Evolutionary conservation across 2,113 vertebrate genomes (phyloP).

Genomic region (human (Homo sapiens)): GRCh38 chr6:14315501-14316000

Average conservation of each 20-base stretch:
- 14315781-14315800: background rate
- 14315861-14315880: background rate
- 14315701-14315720: background rate
- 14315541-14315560: too few relatives aligned
- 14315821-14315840: background rate
- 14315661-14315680: background rate
- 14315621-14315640: background rate
- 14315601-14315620: too few relatives aligned
- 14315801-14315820: background rate
- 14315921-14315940: background rate
- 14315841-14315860: background rate
- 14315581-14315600: too few relatives aligned
- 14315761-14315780: background rate
- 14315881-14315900: background rate
- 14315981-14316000: background rate
- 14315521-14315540: too few relatives aligned
- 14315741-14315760: accelerated
- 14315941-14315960: background rate
- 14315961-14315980: background rate
- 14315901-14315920: background rate
- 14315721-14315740: too few relatives aligned
- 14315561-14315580: too few relatives aligned
- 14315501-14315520: too few relatives aligned
- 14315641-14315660: background rate
- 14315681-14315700: background rate